These are phyloP conservation scores for Sitobion miscanthi DNA, from an alignment of 1,140 invertebrate species.

Conservation along the genomic window DNA sequence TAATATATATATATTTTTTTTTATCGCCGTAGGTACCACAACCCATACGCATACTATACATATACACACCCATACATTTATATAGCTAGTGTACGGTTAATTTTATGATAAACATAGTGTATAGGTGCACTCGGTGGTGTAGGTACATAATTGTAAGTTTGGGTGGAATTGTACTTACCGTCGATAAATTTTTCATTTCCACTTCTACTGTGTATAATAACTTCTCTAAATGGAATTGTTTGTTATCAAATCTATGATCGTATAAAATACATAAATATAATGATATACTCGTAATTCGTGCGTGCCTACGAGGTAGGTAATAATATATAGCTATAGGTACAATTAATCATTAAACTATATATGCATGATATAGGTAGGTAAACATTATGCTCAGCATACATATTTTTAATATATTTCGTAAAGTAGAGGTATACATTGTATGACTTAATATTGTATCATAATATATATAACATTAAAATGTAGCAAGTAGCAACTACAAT, in stretches of 20 bases:
- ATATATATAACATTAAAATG: no score
- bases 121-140: no score
- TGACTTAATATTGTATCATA: no score
- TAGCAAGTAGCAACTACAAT: no score
- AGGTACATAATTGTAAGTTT: not conserved
- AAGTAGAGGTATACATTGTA: no score
- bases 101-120: slow-evolving; percentile 10
- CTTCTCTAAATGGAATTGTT: not conserved
- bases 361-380: not conserved
- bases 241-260: not conserved
- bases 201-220: slow-evolving; percentile 7
- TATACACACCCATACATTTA: no score
- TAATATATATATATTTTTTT: not conserved
- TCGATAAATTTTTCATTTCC: slow-evolving; percentile 35
- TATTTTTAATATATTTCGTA: no score
- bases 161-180: slow-evolving; percentile 33
- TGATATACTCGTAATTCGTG: not conserved
- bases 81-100: not conserved
- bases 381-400: not conserved
- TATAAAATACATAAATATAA: slow-evolving; percentile 6
- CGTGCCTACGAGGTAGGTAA: not conserved
- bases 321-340: not conserved
- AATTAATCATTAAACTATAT: not conserved
- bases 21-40: not conserved
- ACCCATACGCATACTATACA: no score